These are phyloP conservation scores for Lordiphosa mommai DNA, from an alignment of 1,140 invertebrate genomes.

Conservation along the genomic window DNA sequence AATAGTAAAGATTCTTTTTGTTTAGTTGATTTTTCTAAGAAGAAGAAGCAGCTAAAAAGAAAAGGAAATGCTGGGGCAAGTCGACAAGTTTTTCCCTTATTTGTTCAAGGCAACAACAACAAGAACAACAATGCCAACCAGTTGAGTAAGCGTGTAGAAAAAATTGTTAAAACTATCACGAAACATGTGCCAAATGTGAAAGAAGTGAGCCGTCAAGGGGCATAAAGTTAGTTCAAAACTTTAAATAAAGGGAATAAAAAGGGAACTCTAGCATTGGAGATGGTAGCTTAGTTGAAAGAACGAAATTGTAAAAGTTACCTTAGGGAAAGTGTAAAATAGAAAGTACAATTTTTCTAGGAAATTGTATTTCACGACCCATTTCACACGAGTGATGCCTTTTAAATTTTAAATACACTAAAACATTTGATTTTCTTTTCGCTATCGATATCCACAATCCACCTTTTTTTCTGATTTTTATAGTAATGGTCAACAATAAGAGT, in stretches of 20 bases:
- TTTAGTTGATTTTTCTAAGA: constrained; percentile 45
- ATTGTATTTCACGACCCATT: too few species aligned
- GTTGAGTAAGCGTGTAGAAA: constrained; percentile 9
- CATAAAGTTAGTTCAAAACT: background rate
- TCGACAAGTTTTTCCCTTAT: constrained; percentile 69
- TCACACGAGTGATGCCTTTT: too few species aligned
- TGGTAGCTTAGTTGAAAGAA: too few species aligned
- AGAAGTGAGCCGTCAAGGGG: background rate
- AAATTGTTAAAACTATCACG: constrained; percentile 51
- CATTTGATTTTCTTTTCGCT: too few species aligned
- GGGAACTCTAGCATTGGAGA: background rate
- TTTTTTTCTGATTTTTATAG: too few species aligned
- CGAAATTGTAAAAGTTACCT: background rate
- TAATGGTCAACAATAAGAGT: too few species aligned
- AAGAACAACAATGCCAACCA: constrained; percentile 34
- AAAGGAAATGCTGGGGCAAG: constrained; percentile 38
- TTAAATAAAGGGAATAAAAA: constrained; percentile 21
- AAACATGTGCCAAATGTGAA: constrained; percentile 12
- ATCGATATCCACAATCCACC: too few species aligned
- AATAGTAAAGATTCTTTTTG: constrained; percentile 65
- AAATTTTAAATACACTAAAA: too few species aligned
- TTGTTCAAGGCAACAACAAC: constrained; percentile 31
- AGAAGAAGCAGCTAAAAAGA: constrained; percentile 14
- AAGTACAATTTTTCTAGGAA: too few species aligned
- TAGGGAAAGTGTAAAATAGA: background rate